These are phyloP conservation scores for Neodiprion pinetum DNA, from an alignment of 1,140 invertebrate genomes.

Conservation along the genomic window DNA sequence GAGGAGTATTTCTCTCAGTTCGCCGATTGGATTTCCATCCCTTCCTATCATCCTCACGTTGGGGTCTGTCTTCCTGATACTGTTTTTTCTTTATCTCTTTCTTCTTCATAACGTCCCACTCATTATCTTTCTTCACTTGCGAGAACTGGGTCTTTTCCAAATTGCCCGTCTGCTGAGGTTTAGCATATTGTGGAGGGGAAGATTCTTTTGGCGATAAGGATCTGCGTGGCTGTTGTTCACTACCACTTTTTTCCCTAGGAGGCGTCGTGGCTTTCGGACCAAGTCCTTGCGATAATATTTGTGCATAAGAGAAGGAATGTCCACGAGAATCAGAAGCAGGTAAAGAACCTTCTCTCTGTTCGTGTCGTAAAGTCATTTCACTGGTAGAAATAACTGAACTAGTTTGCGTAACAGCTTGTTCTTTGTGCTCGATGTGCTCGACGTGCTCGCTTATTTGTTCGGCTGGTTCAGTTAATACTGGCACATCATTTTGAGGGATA, in stretches of 20 bases:
- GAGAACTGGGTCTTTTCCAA: conserved; percentile 17
- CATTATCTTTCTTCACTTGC: conserved; percentile 28
- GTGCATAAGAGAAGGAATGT: conserved; percentile 71
- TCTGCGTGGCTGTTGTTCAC: conserved; percentile 29
- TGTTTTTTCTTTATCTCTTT: conserved; percentile 39
- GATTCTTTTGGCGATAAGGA: conserved; percentile 29
- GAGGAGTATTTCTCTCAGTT: conserved; percentile 9
- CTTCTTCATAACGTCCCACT: conserved; percentile 44
- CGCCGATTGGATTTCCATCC: neutral
- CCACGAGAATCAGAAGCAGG: conserved; percentile 34
- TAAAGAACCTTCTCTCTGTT: neutral
- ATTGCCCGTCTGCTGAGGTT: conserved; percentile 15
- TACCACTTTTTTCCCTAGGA: neutral
- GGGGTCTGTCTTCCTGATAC: conserved; percentile 18
- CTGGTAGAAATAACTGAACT: conserved; percentile 14
- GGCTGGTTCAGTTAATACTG: neutral
- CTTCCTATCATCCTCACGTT: conserved; percentile 11
- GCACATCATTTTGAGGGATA: neutral
- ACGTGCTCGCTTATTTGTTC: neutral
- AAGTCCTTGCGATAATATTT: conserved; percentile 75
- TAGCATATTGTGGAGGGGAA: conserved; percentile 24
- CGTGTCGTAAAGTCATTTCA: conserved; percentile 10
- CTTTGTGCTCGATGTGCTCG: neutral
- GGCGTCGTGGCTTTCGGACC: conserved; percentile 37
- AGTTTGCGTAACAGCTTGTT: conserved; percentile 6